Evolutionary conservation across 2,888 invertebrate species (phyloP).

Genomic region (Plebejus argus): DNA sequence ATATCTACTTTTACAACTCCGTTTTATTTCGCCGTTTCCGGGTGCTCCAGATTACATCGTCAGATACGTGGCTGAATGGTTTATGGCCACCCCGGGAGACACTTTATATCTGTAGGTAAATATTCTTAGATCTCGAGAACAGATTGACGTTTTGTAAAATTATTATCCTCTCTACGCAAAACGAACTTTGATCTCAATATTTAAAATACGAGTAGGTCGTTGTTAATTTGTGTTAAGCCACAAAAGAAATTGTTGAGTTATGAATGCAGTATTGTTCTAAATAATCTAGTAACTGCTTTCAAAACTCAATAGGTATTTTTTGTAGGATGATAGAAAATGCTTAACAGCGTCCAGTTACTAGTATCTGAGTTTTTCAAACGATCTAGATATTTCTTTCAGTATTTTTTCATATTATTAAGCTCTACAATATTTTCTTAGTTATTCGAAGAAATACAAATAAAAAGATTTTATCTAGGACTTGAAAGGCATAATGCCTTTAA

Average conservation of each 20-base stretch:
- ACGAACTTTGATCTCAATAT: no score
- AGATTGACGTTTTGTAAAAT: not conserved
- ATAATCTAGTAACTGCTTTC: no score
- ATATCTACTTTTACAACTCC: conserved; percentile 7
- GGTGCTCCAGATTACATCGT: not conserved
- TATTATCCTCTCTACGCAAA: not conserved
- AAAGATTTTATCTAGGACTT: not conserved
- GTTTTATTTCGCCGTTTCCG: not conserved
- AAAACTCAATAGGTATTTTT: no score
- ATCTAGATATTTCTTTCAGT: not conserved
- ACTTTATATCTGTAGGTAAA: not conserved
- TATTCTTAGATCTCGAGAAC: not conserved
- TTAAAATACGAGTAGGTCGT: no score
- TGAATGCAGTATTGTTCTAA: no score
- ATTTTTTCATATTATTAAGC: not conserved
- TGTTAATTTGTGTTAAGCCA: no score
- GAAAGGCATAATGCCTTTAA: not conserved
- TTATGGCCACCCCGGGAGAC: conserved; percentile 4
- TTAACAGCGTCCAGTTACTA: no score
- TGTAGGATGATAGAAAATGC: no score
- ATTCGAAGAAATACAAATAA: no score
- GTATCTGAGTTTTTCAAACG: no score
- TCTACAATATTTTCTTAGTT: not conserved
- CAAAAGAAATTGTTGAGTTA: no score
- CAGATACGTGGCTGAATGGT: not conserved